Evolutionary conservation across 2,888 invertebrate species (phyloP), one percentile per base, ranked within the genome.

Genomic region (Lasioglossum pauxillum): DNA sequence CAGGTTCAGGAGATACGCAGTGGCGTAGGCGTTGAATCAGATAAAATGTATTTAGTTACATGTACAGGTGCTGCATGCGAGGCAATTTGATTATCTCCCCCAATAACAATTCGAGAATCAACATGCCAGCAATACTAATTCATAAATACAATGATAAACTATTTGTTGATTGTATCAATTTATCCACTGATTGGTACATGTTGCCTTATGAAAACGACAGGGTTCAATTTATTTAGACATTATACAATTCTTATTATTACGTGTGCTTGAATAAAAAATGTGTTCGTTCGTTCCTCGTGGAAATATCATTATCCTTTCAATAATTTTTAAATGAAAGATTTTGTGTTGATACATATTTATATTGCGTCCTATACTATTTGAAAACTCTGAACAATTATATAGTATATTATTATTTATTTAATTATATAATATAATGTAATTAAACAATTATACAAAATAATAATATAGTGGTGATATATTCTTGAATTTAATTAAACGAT

Each of bases 1-100:
- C 87, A 89, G 89, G 89, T 92, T 91, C 90, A 87, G 80, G 38
- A 82, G 71, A 64, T 75, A 75, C 41, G 73, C 90, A 91, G 27
- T 76, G 89, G 91, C 90, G 91, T 88, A 90, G 78, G 67, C 76
- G 78, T 19, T 7, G n/a, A n/a, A 41, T 41, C 41, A 14, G 41
- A 71, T 41, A 14, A 71, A 71, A 71, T 10, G 71, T n/a, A 57
- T n/a, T n/a, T 57, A 38, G 71, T 14, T 71, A 4, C 71, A 14
- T 12, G 38, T 71, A 41, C 71, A 71, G n/a, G 71, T 71, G 41
- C 38, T 23, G 31, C 23, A 38, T 69, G 19, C 19, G 35, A 31
- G 31, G 16, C 31, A 64, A 64, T 31, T 31, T 5, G 14, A 27
- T 31, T 31, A 31, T 16, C 2, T 16, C 31, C 16, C 7, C 8